Percentiles rank a stretch among this genome's conserved stretches.
Evolutionary conservation across 2,797 vertebrate species (phyloP).

Genomic region (Chloroceryle amazona): DNA sequence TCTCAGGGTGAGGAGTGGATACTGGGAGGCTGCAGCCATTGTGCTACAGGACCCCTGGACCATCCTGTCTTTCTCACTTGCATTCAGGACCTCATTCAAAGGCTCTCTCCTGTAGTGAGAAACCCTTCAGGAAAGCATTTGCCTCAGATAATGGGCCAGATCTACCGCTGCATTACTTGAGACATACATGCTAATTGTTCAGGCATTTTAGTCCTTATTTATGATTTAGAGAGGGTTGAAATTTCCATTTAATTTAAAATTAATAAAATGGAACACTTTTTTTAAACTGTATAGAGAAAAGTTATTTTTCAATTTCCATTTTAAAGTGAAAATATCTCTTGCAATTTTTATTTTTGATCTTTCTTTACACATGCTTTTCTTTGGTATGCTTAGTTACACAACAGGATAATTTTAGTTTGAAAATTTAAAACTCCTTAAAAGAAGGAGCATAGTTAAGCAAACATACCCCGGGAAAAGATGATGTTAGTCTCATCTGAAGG

Average conservation of each 20-base stretch:
- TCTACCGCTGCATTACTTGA: background rate
- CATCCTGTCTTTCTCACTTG: background rate
- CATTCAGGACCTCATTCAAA: background rate
- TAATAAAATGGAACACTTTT: background rate
- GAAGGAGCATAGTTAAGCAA: background rate
- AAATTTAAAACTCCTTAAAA: background rate
- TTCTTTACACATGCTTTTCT: background rate
- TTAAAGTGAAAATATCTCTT: background rate
- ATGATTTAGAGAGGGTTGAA: background rate
- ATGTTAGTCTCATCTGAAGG: background rate
- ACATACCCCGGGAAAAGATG: background rate
- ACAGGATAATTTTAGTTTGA: background rate
- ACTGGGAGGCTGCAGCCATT: background rate
- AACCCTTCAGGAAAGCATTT: background rate
- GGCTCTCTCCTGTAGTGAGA: background rate
- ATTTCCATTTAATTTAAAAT: slow-evolving; percentile 10
- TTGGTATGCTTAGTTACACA: background rate
- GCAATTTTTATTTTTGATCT: background rate
- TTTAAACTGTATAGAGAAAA: background rate
- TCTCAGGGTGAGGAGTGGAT: background rate
- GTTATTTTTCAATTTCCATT: background rate
- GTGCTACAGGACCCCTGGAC: background rate
- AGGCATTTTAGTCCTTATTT: background rate
- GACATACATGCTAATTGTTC: background rate
- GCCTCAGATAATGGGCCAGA: background rate